Evolutionary conservation across 2,888 invertebrate genomes (phyloP).

Genomic region (Ferrisia virgata): DNA sequence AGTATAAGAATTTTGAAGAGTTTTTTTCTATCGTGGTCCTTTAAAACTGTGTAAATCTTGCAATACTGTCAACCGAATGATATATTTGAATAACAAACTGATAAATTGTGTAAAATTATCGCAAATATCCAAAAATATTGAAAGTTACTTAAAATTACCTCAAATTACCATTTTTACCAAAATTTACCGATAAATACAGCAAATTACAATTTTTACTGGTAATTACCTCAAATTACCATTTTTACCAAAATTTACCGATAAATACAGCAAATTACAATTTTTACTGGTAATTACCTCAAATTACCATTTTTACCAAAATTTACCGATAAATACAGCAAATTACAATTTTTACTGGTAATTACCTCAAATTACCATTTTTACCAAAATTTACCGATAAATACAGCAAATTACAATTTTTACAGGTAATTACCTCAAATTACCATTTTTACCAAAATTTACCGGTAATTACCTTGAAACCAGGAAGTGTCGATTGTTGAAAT

Average conservation of each 20-base stretch:
- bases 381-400: neutral
- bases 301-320: neutral
- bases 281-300: neutral
- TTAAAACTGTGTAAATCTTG: too few relatives aligned
- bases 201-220: neutral
- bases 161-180: neutral
- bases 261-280: neutral
- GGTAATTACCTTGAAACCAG: neutral
- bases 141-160: neutral
- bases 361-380: neutral
- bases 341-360: neutral
- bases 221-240: neutral
- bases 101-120: neutral
- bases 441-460: neutral
- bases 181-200: too few relatives aligned
- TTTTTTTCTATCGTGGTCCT: too few relatives aligned
- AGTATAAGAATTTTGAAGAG: too few relatives aligned
- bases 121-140: neutral
- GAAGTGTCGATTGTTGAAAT: too few relatives aligned
- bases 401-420: neutral
- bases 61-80: too few relatives aligned
- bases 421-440: neutral
- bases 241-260: neutral
- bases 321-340: too few relatives aligned
- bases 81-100: neutral